Evolutionary conservation across 1,140 invertebrate genomes (phyloP), one percentile per base, ranked within the genome.

Genomic region (Anadara kagoshimensis): DNA sequence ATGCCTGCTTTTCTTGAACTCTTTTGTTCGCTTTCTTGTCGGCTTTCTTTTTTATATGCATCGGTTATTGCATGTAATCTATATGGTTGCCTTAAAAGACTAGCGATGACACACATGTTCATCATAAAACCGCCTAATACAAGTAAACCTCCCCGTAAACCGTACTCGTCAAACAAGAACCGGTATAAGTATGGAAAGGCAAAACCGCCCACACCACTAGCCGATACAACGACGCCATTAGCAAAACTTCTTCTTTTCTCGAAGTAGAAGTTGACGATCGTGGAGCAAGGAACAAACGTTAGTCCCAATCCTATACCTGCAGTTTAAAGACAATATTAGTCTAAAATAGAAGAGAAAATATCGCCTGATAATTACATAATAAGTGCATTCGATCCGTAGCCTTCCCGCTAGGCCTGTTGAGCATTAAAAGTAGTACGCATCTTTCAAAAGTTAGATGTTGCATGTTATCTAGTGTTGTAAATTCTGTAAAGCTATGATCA

Each of bases 141-240:
- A 16, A 72, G 24, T 24, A 72, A 49, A 14, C 53, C 54, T 43
- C 63, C 63, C 2, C 36, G 36, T 22, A 72, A 54, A 36, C 69
- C 94, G 93, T 1, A 96, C 95, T 44, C 56, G n/a, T 69, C 73
- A 26, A 75, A 64, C 1, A 57, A 53, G 56, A 58, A 78, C 16
- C 69, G 62, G 8, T 75, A 65, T 7, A 81, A 49, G 63, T 76
- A 81, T 12, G 79, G 81, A 7, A 73, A 61, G 4, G 62, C 12
- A 69, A 83, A 53, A 20, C 66, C 43, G n/a, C 75, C 79, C 14
- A 79, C 58, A 3, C 81, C 78, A n/a, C 77, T 71, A 14, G 77
- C 68, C 7, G 72, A 71, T 24, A 77, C 54, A 3, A 75, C 59
- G 0, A 83, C 18, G 5, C 81, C 77, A 49, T 78, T 83, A 53